phyloP scores from a whole-genome alignment of 2,888 invertebrate genomes.

The Axea sp. region DNA sequence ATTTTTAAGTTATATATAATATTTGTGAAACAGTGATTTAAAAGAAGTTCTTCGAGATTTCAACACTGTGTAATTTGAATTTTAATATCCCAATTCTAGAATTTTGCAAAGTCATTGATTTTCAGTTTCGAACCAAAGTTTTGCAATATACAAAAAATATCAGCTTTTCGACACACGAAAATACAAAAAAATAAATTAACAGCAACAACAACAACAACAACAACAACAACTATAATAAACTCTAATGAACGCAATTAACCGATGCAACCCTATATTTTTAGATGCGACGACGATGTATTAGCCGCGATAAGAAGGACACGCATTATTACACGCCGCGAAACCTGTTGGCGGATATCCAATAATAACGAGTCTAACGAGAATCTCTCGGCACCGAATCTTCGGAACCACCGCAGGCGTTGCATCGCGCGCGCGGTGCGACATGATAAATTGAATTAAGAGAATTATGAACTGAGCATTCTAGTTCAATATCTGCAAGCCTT shows the following conservation, averaged over 20 bases:
- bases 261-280: slow-evolving; percentile 31
- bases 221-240: no score
- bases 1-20: no score
- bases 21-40: no score
- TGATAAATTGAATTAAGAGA: slow-evolving; percentile 67
- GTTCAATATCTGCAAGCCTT: slow-evolving; percentile 42
- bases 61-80: no score
- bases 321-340: slow-evolving; percentile 63
- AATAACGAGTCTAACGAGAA: slow-evolving; percentile 59
- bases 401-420: slow-evolving; percentile 51
- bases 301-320: slow-evolving; percentile 62
- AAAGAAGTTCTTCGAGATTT: no score
- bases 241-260: not conserved
- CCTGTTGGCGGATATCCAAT: slow-evolving; percentile 63
- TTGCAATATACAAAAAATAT: no score
- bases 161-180: no score
- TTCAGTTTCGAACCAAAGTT: no score
- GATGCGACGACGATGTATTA: slow-evolving; percentile 38
- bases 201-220: no score
- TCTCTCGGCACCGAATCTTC: slow-evolving; percentile 51
- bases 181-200: no score
- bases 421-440: slow-evolving; percentile 56
- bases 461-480: slow-evolving; percentile 48
- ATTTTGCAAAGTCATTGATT: no score
- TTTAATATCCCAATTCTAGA: no score